Evolutionary conservation across 2,888 invertebrate species (phyloP), one percentile per base, ranked within the genome.

Genomic region (Idaea aversata): DNA sequence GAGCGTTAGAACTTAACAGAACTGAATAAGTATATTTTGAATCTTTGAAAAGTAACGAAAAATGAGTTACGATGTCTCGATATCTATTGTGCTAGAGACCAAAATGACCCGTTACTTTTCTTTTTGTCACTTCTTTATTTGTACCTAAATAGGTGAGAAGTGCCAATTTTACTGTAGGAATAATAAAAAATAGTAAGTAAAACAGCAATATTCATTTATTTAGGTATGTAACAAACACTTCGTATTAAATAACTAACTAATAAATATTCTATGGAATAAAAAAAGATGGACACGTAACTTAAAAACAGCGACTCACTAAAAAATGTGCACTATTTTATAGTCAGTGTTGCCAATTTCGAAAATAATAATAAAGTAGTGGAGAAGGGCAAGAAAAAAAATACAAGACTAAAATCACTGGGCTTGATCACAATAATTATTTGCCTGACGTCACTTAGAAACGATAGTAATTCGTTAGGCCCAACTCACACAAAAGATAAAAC

Each of bases 221-320:
- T 34, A 58, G 47, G 59, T 36, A 15, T 34, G 62, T 62, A 62
- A 61, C 47, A 47, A 34, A 15, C 57, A 35, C 58, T 63, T 38
- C 58, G 58, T 16, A 13, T 59, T 16, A 38, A 58, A 13, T 59
- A 63, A 5, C 57, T 15, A n/a, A n/a, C n/a, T n/a, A n/a, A 34
- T 0, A 65, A 64, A 66, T 65, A 47, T 10, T 47, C 47, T 47
- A 47, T 7, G 47, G 47, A 47, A 47, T 47, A 47, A 47, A 47
- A n/a, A 47, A 47, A 47, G 47, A 7, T 47, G 13, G 13, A 47
- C 47, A 47, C 13, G 4, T 4, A 36, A 36, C 36, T 4, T 10
- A 47, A 47, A 47, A 47, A 47, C 47, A 47, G 47, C 47, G 13
- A 47, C 6, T 5, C 47, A 47, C 0, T 10, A 47, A 10, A 47